Percentiles rank a stretch among this genome's conserved stretches.
Evolutionary conservation across 1,140 invertebrate species (phyloP).

Genomic region (Lutraria rhynchaena): DNA sequence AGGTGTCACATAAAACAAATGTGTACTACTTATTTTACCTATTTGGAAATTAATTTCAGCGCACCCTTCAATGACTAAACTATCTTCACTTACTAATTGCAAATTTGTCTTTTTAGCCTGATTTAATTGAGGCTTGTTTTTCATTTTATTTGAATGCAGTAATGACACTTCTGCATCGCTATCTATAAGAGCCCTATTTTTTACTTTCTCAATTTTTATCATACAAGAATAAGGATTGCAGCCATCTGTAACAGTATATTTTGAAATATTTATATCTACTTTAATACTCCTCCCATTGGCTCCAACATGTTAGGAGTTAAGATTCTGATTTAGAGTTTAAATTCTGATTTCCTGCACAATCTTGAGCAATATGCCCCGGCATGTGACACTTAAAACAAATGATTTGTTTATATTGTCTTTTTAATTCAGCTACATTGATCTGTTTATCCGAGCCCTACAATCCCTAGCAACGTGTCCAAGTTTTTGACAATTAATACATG

Average conservation of each 20-base stretch:
- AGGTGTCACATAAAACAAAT: constrained; percentile 15
- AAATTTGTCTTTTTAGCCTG: constrained; percentile 23
- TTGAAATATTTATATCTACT: constrained; percentile 8
- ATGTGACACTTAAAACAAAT: constrained; percentile 25
- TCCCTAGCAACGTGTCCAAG: no score
- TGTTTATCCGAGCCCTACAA: not conserved
- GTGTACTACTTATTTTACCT: not conserved
- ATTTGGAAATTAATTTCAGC: constrained; percentile 47
- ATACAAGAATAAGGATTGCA: constrained; percentile 43
- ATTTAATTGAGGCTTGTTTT: constrained; percentile 1
- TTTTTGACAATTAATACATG: not conserved
- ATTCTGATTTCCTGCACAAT: not conserved
- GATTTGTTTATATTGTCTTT: not conserved
- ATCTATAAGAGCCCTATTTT: constrained; percentile 48
- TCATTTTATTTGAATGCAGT: constrained; percentile 20
- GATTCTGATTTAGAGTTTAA: constrained; percentile 14
- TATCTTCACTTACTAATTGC: constrained; percentile 44
- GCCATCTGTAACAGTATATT: no score
- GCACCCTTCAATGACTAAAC: constrained; percentile 9
- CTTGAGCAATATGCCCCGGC: not conserved
- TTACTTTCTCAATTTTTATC: constrained; percentile 47
- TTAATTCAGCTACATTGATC: not conserved
- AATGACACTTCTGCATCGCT: constrained; percentile 27
- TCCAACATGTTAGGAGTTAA: constrained; percentile 6
- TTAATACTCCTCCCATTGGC: not conserved